phyloP scores from a whole-genome alignment of 2,113 vertebrate genomes.

The Eupsittula cactorum region DNA sequence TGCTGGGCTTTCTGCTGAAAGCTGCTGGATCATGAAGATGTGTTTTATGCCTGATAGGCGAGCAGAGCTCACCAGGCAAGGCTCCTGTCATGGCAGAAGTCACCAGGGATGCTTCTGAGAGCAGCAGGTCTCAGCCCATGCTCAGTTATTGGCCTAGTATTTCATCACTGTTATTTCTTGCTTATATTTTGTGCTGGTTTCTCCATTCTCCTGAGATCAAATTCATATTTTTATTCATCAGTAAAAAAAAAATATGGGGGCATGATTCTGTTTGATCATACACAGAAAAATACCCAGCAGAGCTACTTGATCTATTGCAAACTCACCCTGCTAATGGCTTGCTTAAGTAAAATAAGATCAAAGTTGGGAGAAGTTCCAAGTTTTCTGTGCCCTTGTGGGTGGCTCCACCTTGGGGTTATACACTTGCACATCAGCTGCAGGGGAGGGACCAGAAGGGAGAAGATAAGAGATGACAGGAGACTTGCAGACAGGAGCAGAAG shows the following conservation, averaged over 20 bases:
- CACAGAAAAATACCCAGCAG: neutral
- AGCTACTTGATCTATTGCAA: neutral
- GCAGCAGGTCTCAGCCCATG: neutral
- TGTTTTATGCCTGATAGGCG: neutral
- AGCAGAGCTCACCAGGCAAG: neutral
- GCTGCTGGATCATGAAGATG: neutral
- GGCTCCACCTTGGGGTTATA: slow-evolving; percentile 32
- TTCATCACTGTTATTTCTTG: slow-evolving; percentile 12
- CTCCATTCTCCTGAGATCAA: slow-evolving; percentile 24
- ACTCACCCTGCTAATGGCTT: slow-evolving; percentile 14
- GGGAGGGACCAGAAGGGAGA: neutral
- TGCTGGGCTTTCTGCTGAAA: slow-evolving; percentile 32
- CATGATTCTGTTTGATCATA: neutral
- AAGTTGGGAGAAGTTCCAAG: neutral
- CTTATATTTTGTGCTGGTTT: slow-evolving; percentile 24
- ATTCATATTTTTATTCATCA: slow-evolving; percentile 1
- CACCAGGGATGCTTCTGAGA: neutral
- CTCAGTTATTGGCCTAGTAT: neutral
- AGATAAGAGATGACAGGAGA: neutral
- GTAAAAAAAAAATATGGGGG: neutral
- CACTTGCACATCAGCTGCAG: neutral
- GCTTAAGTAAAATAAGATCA: slow-evolving; percentile 26
- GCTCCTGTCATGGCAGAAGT: neutral
- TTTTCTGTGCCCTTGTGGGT: neutral
- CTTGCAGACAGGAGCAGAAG: neutral